Base-by-base conservation (phyloP, 23 tunicate genomes). In the Oikopleura albicans region DNA sequence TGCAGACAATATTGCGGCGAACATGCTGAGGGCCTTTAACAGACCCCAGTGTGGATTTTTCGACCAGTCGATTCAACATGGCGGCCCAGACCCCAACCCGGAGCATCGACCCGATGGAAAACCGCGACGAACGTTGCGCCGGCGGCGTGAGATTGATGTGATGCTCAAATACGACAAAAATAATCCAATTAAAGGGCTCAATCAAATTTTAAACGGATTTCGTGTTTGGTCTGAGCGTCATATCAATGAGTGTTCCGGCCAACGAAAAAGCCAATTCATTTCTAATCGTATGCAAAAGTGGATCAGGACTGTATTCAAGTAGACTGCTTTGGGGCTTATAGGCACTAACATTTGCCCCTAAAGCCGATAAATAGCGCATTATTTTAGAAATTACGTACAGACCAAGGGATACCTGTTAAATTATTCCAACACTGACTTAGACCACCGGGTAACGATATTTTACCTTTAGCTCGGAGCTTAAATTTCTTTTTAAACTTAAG, bases 21-120 rank as follows among this genome's bases (percentile, higher is more conserved):
- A 71, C 79, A 71, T 71, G 79, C 79, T 71, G 4, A 27, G 79
- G 2, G 79, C 79, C 35, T 71, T 12, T 37, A 37, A 4, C 79
- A 34, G 79, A 31, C 4, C 33, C 28, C 4, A 71, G 4, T 71
- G 79, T 71, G 79, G 79, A 16, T 71, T 71, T 29, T 71, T 22
- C 79, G 79, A 71, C 37, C 31, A 34, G 4, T 71, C 33, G 28
- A 12, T 71, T 4, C 27, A 16, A 16, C 27, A 71, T 29, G 79
- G 79, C 2, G 79, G 79, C 31, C 79, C 79, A 27, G 79, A 71
- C 37, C 79, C 79, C 28, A 71, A 71, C 79, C 79, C 79, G 31
- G 79, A 71, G 2, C 37, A 22, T 16, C 33, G 79, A 71, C 79
- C 79, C 37, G 35, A 71, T 29, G 79, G 79, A 16, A 71, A 71